Conservation (phyloP, 2,113 vertebrate species). For the Aspidoscelis tigris region DNA sequence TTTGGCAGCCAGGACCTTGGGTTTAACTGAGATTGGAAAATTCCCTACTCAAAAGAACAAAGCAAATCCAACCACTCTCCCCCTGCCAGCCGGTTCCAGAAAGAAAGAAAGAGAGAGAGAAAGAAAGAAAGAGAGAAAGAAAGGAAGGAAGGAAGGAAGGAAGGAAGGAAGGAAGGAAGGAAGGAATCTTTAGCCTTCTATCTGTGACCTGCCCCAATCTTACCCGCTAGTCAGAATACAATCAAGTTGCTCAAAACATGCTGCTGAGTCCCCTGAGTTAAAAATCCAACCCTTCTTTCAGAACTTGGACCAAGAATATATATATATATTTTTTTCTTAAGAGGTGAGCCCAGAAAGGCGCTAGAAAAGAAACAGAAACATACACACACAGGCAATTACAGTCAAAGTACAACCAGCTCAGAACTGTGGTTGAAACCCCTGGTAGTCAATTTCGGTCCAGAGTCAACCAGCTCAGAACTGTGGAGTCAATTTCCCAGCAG, state of each 20-base stretch:
- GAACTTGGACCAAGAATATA: slow-evolving; percentile 24
- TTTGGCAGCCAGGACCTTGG: too few species aligned
- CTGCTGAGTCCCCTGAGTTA: slow-evolving; percentile 55
- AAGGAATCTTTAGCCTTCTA: not conserved
- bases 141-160: slow-evolving; percentile 35
- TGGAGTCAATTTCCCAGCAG: too few species aligned
- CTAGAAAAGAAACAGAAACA: slow-evolving; percentile 5
- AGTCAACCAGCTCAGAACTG: too few species aligned
- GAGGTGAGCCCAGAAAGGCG: not conserved
- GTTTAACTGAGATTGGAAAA: too few species aligned
- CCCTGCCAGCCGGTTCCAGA: too few species aligned
- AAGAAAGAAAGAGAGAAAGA: slow-evolving; percentile 37
- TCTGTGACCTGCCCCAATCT: not conserved
- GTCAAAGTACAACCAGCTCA: too few species aligned
- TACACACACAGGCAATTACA: not conserved
- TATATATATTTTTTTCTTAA: slow-evolving; percentile 16
- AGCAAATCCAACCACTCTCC: too few species aligned
- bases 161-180: slow-evolving; percentile 39
- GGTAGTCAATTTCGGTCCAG: too few species aligned
- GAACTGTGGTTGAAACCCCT: too few species aligned
- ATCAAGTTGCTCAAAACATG: slow-evolving; percentile 39
- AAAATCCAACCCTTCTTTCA: slow-evolving; percentile 28
- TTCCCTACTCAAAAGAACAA: too few species aligned
- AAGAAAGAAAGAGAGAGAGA: slow-evolving; percentile 34
- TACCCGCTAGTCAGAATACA: slow-evolving; percentile 27